Base-by-base conservation (phyloP, 1,140 invertebrate species). In the Drosophila funebris region DNA sequence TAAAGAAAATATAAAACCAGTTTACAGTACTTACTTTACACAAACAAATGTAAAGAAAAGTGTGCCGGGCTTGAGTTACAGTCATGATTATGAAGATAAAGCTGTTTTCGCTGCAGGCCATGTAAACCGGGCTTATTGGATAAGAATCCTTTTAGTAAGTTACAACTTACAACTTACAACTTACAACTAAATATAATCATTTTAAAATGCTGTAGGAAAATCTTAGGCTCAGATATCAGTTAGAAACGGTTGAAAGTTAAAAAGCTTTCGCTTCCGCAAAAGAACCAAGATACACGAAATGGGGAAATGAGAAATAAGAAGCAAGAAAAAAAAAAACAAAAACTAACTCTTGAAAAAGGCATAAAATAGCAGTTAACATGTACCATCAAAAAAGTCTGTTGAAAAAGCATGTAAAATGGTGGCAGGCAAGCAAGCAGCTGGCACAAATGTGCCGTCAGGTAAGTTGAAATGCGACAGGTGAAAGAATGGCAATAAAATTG, bases 401-500 rank as follows among this genome's bases (percentile, higher is more conserved):
- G 3, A 4, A 36, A 67, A 43, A 31, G 13, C 46, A 36, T 16
- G 57, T 46, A 43, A 48, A 63, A 48, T 36, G 41, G 39, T 7
- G 39, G 13, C 18, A 7, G 29, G 57, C 57, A 53, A 13, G 37
- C 46, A 54, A 20, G 39, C 39, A 70, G 41, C 29, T 53, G 57
- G 43, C 58, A 48, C 53, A 41, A 41, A 24, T 50, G 64, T 43
- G 56, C 54, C 44, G 64, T 64, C 53, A 61, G 43, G 54, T 29
- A 60, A 57, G 22, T 27, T 29, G 57, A 66, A 62, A 36, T 53
- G 66, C 29, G 46, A 48, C 67, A 63, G 50, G 46, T 70, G 31
- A 53, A 53, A 44, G 14, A 67, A 67, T 44, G 53, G 69, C 44
- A 50, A 60, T 72, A 72, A 72, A 67, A 72, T 33, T 57, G 69